Evolutionary conservation across 2,113 vertebrate species (phyloP).

Genomic region (Blennius ocellaris): DNA sequence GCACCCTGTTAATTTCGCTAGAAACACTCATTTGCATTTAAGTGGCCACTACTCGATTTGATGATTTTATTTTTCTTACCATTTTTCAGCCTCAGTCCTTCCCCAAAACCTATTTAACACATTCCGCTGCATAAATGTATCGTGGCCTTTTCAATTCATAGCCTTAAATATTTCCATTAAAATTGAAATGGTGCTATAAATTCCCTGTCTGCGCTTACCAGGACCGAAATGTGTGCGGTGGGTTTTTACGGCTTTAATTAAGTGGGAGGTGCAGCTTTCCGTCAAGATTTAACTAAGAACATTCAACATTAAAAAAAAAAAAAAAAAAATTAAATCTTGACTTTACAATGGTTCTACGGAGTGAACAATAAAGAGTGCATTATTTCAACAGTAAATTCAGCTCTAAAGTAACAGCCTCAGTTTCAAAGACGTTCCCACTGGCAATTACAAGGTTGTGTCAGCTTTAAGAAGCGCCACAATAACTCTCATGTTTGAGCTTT

Average conservation of each 20-base stretch:
- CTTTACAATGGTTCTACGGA: background rate
- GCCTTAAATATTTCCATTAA: constrained; percentile 73
- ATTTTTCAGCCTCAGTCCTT: constrained; percentile 55
- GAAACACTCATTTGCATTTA: constrained; percentile 75
- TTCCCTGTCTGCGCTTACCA: constrained; percentile 38
- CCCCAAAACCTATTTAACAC: constrained; percentile 21
- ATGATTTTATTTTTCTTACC: constrained; percentile 40
- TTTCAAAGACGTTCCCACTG: constrained; percentile 29
- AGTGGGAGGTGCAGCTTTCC: constrained; percentile 19
- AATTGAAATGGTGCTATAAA: constrained; percentile 67
- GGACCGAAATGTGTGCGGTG: constrained; percentile 38
- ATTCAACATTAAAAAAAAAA: background rate
- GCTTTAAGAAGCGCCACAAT: constrained; percentile 43
- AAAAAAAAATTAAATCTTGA: background rate
- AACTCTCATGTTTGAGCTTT: constrained; percentile 47
- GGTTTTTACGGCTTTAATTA: constrained; percentile 57
- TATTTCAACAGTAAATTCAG: constrained; percentile 13
- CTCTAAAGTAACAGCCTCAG: constrained; percentile 29
- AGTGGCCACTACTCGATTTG: constrained; percentile 55
- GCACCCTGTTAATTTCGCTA: constrained; percentile 68
- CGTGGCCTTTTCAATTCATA: constrained; percentile 70
- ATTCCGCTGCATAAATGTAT: constrained; percentile 68
- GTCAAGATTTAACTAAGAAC: constrained; percentile 28
- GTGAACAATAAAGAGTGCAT: constrained; percentile 14
- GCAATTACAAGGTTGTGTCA: constrained; percentile 56